Percentiles rank a stretch among this genome's conserved stretches.
These are phyloP conservation scores for Corythucha ciliata DNA, from an alignment of 2,888 invertebrate genomes.

Conservation along the genomic window DNA sequence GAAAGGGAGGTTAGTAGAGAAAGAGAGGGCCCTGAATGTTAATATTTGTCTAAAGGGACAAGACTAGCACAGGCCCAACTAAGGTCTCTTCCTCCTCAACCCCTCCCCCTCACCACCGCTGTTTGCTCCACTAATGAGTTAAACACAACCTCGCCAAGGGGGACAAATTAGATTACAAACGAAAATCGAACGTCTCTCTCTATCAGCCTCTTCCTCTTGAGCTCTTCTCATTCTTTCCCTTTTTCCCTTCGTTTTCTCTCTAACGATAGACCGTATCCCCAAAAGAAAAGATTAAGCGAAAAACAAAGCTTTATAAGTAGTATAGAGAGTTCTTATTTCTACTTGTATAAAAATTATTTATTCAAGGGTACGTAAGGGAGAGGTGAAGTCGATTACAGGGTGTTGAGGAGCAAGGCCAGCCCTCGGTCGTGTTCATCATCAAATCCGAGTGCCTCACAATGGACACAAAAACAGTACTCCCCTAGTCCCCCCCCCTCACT, in stretches of 20 bases:
- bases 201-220: background rate
- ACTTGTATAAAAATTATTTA: too few relatives aligned
- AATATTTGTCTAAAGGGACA: constrained; percentile 29
- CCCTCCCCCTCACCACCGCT: constrained; percentile 22
- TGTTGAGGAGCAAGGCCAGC: too few relatives aligned
- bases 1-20: constrained; percentile 20
- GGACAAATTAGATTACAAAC: constrained; percentile 31
- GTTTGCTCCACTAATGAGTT: constrained; percentile 31
- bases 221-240: constrained; percentile 6
- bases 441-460: too few relatives aligned
- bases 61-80: constrained; percentile 15
- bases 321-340: too few relatives aligned
- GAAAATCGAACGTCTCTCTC: constrained; percentile 28
- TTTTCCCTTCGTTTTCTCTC: background rate
- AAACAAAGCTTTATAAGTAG: too few relatives aligned
- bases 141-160: constrained; percentile 31
- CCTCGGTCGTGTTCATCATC: too few relatives aligned
- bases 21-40: constrained; percentile 28
- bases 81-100: constrained; percentile 16
- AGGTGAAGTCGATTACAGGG: too few relatives aligned
- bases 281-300: too few relatives aligned
- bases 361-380: too few relatives aligned
- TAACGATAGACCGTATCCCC: too few relatives aligned
- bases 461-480: too few relatives aligned
- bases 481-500: too few relatives aligned